Percentiles rank a stretch among this genome's conserved stretches.
Evolutionary conservation across 2,797 vertebrate species (phyloP).

Genomic region (Vipera latastei): DNA sequence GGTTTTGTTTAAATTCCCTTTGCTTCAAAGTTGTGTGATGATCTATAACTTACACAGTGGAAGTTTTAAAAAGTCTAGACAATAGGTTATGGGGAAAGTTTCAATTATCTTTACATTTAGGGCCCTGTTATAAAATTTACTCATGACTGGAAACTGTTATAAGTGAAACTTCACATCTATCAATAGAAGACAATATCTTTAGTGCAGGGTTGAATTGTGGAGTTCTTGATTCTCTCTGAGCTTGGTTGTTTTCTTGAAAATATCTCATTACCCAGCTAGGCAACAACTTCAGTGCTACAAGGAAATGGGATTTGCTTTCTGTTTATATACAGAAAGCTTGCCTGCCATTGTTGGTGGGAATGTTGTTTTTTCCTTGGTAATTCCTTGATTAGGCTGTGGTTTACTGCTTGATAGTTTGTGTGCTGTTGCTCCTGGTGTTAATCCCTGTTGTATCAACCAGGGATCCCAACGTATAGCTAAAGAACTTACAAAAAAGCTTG

Average conservation of each 20-base stretch:
- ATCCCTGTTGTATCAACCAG: no score
- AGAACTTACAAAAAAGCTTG: no score
- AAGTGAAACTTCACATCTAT: not conserved
- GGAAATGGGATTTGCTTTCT: not conserved
- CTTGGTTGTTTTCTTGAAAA: not conserved
- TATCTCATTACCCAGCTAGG: not conserved
- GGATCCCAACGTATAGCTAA: no score
- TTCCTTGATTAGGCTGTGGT: no score
- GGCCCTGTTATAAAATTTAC: not conserved
- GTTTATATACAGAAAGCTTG: not conserved
- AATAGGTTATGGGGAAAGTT: not conserved
- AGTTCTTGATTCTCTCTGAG: not conserved
- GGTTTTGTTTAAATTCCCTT: not conserved
- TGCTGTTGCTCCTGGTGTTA: no score
- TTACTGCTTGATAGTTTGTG: no score
- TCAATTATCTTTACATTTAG: not conserved
- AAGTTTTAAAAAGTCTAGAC: not conserved
- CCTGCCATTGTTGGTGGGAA: not conserved
- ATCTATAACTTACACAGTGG: not conserved
- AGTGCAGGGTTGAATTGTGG: not conserved
- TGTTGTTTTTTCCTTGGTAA: no score
- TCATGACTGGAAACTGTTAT: not conserved
- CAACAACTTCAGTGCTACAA: not conserved
- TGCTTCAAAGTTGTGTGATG: not conserved
- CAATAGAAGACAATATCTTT: not conserved